A percentile compares a stretch with the other conserved stretches of the same genome.
phyloP scores from a whole-genome alignment of 2,888 invertebrate genomes.

The Hydrotaea cyrtoneurina region DNA sequence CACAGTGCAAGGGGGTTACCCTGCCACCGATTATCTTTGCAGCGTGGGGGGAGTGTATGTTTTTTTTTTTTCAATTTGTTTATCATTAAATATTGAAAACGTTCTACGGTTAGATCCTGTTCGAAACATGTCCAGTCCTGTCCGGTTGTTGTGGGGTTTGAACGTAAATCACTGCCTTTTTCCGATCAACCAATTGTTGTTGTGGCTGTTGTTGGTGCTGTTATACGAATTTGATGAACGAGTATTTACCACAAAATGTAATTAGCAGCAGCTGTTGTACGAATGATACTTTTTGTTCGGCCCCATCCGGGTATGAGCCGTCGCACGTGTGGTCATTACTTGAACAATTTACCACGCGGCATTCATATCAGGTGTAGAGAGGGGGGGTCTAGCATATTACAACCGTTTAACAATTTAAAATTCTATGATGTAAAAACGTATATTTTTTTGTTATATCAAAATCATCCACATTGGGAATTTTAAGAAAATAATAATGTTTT shows the following conservation, averaged over 20 bases:
- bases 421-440: background rate
- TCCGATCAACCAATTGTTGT: background rate
- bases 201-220: background rate
- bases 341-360: background rate
- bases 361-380: background rate
- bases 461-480: no score
- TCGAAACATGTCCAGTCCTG: conserved; percentile 6
- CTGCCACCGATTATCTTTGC: background rate
- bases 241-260: conserved; percentile 62
- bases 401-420: background rate
- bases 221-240: conserved; percentile 1
- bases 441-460: background rate
- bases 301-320: background rate
- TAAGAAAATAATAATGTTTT: no score
- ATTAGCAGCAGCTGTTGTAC: conserved; percentile 63
- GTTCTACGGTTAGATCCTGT: conserved; percentile 41
- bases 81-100: conserved; percentile 62
- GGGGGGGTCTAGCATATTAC: background rate
- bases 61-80: conserved; percentile 60
- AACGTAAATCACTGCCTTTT: conserved; percentile 42
- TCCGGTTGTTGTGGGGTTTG: background rate
- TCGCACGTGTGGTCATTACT: conserved; percentile 17
- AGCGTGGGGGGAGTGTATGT: background rate
- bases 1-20: background rate
- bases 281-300: background rate